Evolutionary conservation across 2,888 invertebrate genomes (phyloP), one percentile per base, ranked within the genome.

Genomic region (Mimachlamys varia): DNA sequence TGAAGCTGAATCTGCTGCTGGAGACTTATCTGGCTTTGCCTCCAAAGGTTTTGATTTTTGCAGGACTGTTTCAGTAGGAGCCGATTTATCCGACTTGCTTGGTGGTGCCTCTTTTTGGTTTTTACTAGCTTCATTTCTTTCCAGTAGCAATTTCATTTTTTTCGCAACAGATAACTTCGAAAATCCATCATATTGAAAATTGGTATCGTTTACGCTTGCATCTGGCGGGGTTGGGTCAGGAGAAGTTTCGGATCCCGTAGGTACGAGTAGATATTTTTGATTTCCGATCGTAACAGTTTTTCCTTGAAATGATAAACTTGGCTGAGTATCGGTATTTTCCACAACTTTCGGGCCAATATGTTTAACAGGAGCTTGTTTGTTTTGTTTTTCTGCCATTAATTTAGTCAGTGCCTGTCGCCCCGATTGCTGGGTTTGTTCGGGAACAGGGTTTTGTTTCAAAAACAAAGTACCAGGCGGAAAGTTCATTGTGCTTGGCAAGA

Each of bases 271-370:
- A 33, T 76, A 76, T 76, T 76, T 76, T 33, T 76, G 76, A 12
- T 76, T 76, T 33, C 76, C 76, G 33, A 76, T 76, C 0, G 76
- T 76, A 76, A 76, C 76, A 33, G 76, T 76, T 76, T 76, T 76
- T 15, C 76, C 76, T 76, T 76, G 27, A 7, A 76, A 10, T 33
- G 76, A 15, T 2, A 76, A 12, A 33, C 1, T 76, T 17, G 58
- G 19, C 15, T 53, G 53, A 3, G 22, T 13, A n/a, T n/a, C 22
- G 3, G 7, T 27, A 76, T 76, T 76, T 27, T 76, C 76, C 15
- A 76, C 22, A 12, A 0, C 27, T 76, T 33, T 22, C 1, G 7
- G 62, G 22, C 10, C 33, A 76, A 27, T n/a, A n/a, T 76, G 27
- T 76, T 44, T 27, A 76, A 12, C 33, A 17, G 76, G 4, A 1